Evolutionary conservation across 2,888 invertebrate species (phyloP).

Genomic region (Heliothis peltigera): DNA sequence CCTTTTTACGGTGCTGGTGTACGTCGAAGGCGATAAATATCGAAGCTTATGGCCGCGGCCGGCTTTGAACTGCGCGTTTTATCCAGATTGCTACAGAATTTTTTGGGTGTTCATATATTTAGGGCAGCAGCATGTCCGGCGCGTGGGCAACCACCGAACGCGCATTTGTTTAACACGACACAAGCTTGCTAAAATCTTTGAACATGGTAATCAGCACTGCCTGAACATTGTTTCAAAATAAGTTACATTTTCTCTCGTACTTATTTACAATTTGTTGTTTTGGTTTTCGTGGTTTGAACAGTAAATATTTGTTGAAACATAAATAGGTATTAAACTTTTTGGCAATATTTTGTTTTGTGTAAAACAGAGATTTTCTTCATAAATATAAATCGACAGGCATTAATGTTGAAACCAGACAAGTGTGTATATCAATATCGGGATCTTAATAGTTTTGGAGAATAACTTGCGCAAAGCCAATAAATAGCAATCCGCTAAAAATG

Average conservation of each 20-base stretch:
- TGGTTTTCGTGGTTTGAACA: neutral
- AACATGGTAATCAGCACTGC: conserved; percentile 47
- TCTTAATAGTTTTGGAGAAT: conserved; percentile 25
- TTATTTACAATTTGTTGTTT: neutral
- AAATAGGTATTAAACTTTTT: too few species aligned
- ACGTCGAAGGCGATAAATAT: conserved; percentile 83
- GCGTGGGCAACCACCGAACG: conserved; percentile 54
- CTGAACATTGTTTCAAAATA: neutral
- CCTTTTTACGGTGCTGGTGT: conserved; percentile 81
- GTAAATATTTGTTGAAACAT: neutral
- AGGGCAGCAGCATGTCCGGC: conserved; percentile 39
- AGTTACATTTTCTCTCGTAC: neutral
- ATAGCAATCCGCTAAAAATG: conserved; percentile 35
- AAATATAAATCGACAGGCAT: conserved; percentile 5
- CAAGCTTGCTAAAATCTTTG: conserved; percentile 50
- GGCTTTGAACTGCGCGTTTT: conserved; percentile 80
- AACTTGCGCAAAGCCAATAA: conserved; percentile 33
- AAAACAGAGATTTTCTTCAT: conserved; percentile 6
- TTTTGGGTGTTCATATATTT: conserved; percentile 64
- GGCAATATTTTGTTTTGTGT: neutral
- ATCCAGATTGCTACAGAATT: conserved; percentile 75
- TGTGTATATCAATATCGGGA: conserved; percentile 24
- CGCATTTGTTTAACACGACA: conserved; percentile 53
- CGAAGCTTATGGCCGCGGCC: conserved; percentile 85
- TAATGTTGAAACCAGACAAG: conserved; percentile 29